These are phyloP conservation scores for Mimachlamys varia DNA, from an alignment of 2,888 invertebrate genomes.

Conservation along the genomic window DNA sequence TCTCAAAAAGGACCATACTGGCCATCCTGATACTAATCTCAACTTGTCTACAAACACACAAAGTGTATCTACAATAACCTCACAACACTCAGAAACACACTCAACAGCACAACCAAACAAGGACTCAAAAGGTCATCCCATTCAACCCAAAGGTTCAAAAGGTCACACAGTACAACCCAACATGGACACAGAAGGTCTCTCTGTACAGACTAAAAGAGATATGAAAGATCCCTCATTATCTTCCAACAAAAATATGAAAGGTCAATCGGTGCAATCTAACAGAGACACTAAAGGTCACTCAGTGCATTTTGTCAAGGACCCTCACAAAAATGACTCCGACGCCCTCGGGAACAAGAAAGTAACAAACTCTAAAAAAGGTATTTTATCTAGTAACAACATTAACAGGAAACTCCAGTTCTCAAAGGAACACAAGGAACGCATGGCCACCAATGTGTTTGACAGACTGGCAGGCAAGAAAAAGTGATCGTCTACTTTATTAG, in stretches of 20 bases:
- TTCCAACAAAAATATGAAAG: background rate
- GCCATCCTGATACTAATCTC: background rate
- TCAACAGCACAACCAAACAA: background rate
- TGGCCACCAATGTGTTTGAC: conserved; percentile 70
- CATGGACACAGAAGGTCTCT: background rate
- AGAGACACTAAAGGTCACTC: background rate
- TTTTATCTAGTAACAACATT: conserved; percentile 32
- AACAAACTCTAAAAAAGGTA: background rate
- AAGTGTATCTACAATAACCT: background rate
- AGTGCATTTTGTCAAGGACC: background rate
- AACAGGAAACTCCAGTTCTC: conserved; percentile 61
- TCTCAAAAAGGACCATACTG: background rate
- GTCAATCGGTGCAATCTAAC: background rate
- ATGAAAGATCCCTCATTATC: background rate
- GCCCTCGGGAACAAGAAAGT: background rate
- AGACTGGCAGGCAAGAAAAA: conserved; percentile 57
- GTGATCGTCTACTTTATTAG: background rate
- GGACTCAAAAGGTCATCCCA: background rate
- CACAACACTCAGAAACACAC: background rate
- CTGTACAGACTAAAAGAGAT: background rate
- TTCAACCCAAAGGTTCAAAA: background rate
- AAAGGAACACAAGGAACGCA: conserved; percentile 60
- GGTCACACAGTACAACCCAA: background rate
- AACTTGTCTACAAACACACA: background rate
- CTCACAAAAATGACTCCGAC: background rate